phyloP scores from a whole-genome alignment of 2,113 vertebrate genomes.

The Tragelaphus strepsiceros region DNA sequence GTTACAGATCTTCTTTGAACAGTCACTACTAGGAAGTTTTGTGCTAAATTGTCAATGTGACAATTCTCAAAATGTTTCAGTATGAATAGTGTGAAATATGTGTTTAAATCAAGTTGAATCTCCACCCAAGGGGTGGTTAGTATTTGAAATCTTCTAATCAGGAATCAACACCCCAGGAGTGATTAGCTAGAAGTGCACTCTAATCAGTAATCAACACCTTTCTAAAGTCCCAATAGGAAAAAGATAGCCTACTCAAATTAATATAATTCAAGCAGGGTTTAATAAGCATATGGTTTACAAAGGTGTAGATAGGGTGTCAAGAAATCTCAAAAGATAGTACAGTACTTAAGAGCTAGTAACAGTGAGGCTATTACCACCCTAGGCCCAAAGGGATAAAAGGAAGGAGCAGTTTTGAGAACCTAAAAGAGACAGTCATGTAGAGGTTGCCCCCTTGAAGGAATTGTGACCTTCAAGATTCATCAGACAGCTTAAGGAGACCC shows the following conservation, averaged over 20 bases:
- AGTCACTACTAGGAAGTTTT: conserved; percentile 5
- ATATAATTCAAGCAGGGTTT: background rate
- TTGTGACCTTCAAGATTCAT: background rate
- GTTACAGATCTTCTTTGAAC: background rate
- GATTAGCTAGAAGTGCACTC: background rate
- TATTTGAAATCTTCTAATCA: conserved; percentile 36
- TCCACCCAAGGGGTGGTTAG: background rate
- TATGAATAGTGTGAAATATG: background rate
- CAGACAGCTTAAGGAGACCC: background rate
- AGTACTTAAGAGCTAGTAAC: background rate
- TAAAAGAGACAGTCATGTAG: background rate
- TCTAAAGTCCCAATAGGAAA: background rate
- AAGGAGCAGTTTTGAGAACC: background rate
- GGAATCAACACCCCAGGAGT: background rate
- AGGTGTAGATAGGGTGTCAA: background rate
- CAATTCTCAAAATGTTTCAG: background rate
- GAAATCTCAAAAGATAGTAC: background rate
- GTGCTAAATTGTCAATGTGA: background rate
- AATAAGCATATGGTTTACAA: background rate
- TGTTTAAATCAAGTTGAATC: background rate
- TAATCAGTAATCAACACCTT: background rate
- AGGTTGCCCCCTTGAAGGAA: background rate
- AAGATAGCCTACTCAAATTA: background rate
- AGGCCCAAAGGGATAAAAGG: background rate
- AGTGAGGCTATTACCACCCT: background rate